A percentile compares a stretch with the other conserved stretches of the same genome.
Evolutionary conservation across 2,888 invertebrate genomes (phyloP).

Genomic region (Labia minor): DNA sequence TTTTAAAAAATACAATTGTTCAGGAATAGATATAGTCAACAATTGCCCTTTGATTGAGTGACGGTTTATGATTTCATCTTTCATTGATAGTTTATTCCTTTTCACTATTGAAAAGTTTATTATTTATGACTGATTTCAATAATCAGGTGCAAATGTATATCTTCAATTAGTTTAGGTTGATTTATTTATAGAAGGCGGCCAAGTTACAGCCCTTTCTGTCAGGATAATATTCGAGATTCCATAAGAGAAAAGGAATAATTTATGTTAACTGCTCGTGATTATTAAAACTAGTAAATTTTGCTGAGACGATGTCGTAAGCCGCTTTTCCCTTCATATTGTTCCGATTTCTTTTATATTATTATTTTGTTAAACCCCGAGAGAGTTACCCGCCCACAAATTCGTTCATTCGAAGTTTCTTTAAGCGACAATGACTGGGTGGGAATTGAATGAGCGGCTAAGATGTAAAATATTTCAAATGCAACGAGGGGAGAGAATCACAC

Average conservation of each 20-base stretch:
- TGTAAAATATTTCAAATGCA: not conserved
- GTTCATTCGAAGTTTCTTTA: not conserved
- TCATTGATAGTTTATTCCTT: too few relatives aligned
- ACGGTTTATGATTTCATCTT: too few relatives aligned
- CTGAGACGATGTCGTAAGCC: not conserved
- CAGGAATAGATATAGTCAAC: too few relatives aligned
- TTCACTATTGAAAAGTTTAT: not conserved
- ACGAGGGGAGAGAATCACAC: not conserved
- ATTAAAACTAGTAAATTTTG: constrained; percentile 4
- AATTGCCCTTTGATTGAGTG: too few relatives aligned
- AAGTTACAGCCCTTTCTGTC: not conserved
- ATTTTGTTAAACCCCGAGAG: not conserved
- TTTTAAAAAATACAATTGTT: too few relatives aligned
- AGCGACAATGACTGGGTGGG: not conserved
- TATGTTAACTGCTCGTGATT: not conserved
- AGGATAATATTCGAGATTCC: not conserved
- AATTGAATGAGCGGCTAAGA: not conserved
- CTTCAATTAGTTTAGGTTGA: not conserved
- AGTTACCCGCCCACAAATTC: not conserved
- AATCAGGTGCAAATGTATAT: not conserved
- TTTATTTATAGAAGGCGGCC: not conserved
- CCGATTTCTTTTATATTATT: not conserved
- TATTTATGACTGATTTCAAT: not conserved
- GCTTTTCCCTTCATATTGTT: not conserved
- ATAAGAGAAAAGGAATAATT: not conserved